Conservation (phyloP, 2,888 invertebrate genomes). For the Ochlodes sylvanus region DNA sequence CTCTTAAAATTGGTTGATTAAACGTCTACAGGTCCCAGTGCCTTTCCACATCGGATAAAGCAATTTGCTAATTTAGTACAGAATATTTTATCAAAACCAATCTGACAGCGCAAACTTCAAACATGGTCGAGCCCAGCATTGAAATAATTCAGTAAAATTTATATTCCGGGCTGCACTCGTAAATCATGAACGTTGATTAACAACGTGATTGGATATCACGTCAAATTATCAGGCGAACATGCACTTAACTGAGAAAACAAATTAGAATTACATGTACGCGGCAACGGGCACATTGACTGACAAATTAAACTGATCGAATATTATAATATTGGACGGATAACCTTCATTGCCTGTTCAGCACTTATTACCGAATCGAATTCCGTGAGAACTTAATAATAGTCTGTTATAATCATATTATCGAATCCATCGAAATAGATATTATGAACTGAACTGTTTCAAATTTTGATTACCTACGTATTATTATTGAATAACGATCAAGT, state of each 20-base stretch:
- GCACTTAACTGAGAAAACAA: conserved; percentile 13
- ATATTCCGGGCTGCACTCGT: neutral
- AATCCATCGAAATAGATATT: no score
- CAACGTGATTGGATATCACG: conserved; percentile 3
- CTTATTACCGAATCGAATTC: conserved; percentile 5
- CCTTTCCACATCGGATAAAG: neutral
- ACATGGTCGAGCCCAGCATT: neutral
- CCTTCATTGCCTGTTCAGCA: neutral
- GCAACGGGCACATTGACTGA: conserved; percentile 17
- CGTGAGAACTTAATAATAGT: neutral
- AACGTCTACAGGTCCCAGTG: neutral
- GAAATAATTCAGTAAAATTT: neutral
- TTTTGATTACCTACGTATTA: no score
- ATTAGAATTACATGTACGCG: conserved; percentile 14
- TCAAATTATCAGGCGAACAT: conserved; percentile 11
- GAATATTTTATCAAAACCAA: conserved; percentile 1
- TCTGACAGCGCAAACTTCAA: neutral
- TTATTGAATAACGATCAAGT: no score
- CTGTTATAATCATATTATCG: neutral
- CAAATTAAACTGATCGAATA: conserved; percentile 13
- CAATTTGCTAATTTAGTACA: neutral
- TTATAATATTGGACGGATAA: conserved; percentile 7
- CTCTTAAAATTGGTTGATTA: neutral
- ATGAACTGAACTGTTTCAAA: no score
- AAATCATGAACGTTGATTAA: conserved; percentile 7